Base-by-base conservation (phyloP, 1,140 invertebrate species). In the Zophobas atratus region DNA sequence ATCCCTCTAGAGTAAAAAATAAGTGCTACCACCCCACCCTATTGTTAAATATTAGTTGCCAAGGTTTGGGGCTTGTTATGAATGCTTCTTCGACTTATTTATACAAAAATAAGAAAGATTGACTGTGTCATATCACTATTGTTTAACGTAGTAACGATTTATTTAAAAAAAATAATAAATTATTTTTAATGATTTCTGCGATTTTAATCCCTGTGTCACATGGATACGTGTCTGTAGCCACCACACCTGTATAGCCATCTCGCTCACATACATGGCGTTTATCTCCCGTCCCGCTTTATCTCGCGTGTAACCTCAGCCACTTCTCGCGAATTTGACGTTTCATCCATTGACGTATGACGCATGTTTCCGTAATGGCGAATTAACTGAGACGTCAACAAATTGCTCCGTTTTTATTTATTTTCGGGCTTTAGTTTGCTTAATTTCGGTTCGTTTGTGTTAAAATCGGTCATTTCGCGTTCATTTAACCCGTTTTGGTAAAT, bases 371-470 rank as follows among this genome's bases (percentile, higher is more conserved):
- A 67, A 67, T 67, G 60, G 38, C 60, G 39, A 67, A 5, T 48
- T 20, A 67, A 36, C 33, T 39, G 39, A 34, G 43, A 41, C 60
- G 60, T 67, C 38, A 43, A 67, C n/a, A 5, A 48, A 43, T 67
- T 43, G 60, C 43, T 39, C 41, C 60, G n/a, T 67, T 60, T 67
- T 67, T 67, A 67, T 67, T 67, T 67, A 67, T 67, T 67, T 57
- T 67, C 1, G n/a, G 2, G 5, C 2, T 43, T 67, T 48, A 8
- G 20, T 41, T 67, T 41, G 6, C 41, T 67, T 67, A 67, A 67
- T 67, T 67, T 67, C n/a, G 0, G 1, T 67, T 67, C 41, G 43
- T 32, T 67, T 43, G 36, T n/a, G n/a, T 39, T 38, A 60, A 60
- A 46, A 4, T 46, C 43, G 49, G 6, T 51, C 6, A 67, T 67